Percentiles rank a stretch among this genome's conserved stretches.
phyloP scores from a whole-genome alignment of 2,797 vertebrate genomes.

The Micrastur ruficollis region DNA sequence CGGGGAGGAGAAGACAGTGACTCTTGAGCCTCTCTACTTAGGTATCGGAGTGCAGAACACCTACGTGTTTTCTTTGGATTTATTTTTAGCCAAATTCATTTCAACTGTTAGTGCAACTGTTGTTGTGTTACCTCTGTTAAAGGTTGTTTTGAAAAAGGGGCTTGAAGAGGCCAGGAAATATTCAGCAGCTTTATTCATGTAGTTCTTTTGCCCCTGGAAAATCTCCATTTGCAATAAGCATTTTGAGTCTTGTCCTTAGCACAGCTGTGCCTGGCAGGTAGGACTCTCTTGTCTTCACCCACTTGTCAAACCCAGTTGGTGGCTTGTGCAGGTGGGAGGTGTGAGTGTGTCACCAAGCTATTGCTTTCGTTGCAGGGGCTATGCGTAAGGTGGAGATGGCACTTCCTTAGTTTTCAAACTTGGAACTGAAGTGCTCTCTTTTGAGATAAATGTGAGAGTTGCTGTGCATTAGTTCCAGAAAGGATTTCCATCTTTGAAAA shows the following conservation, averaged over 20 bases:
- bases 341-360: neutral
- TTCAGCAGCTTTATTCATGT: neutral
- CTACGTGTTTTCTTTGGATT: neutral
- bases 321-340: neutral
- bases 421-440: neutral
- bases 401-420: neutral
- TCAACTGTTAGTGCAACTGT: neutral
- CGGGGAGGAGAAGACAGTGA: neutral
- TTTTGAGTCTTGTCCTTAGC: neutral
- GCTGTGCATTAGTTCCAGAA: neutral
- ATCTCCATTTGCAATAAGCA: neutral
- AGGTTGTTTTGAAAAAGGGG: neutral
- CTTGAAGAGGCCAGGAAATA: neutral
- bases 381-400: neutral
- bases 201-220: neutral
- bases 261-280: neutral
- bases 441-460: neutral
- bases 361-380: accelerated
- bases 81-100: neutral
- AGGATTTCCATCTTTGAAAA: neutral
- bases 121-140: neutral
- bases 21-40: neutral
- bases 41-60: neutral
- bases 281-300: neutral
- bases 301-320: neutral